Conservation (phyloP, 1,140 invertebrate species). For the Drosophila seguyi region DNA sequence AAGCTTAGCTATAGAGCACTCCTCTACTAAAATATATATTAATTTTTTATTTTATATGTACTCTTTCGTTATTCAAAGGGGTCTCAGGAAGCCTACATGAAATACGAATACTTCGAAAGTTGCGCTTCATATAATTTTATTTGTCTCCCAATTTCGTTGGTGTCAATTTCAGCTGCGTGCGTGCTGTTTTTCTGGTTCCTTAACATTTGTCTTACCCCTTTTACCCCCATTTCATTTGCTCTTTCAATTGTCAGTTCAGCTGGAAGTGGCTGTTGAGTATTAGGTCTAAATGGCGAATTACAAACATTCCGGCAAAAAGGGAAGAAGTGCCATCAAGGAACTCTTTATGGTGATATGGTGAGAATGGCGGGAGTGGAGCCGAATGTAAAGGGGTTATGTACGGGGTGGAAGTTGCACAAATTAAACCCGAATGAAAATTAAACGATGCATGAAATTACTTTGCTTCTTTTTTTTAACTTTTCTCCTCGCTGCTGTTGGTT, state of each 20-base stretch:
- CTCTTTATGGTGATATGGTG: slow-evolving; percentile 67
- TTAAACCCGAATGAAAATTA: slow-evolving; percentile 85
- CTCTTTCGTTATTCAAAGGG: not conserved
- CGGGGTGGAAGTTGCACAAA: slow-evolving; percentile 73
- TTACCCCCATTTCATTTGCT: slow-evolving; percentile 68
- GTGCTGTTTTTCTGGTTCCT: slow-evolving; percentile 27
- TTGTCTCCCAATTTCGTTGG: slow-evolving; percentile 63
- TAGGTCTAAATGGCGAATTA: slow-evolving; percentile 81
- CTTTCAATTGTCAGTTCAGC: slow-evolving; percentile 73
- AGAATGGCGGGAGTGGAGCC: slow-evolving; percentile 31
- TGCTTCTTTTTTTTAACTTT: slow-evolving; percentile 60
- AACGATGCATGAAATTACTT: slow-evolving; percentile 85
- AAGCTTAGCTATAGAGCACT: no score
- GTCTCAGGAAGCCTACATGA: not conserved
- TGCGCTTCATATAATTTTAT: slow-evolving; percentile 84
- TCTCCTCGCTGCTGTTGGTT: slow-evolving; percentile 10
- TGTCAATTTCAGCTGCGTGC: slow-evolving; percentile 58
- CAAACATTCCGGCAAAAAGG: slow-evolving; percentile 57
- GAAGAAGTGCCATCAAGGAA: slow-evolving; percentile 53
- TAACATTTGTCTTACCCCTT: slow-evolving; percentile 51
- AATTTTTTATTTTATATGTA: no score
- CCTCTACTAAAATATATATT: no score
- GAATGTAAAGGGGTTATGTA: not conserved
- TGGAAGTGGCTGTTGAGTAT: slow-evolving; percentile 78
- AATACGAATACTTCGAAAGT: slow-evolving; percentile 14